phyloP scores from a whole-genome alignment of 92 coral and sea anemone species.

The Epizoanthus fatuus region DNA sequence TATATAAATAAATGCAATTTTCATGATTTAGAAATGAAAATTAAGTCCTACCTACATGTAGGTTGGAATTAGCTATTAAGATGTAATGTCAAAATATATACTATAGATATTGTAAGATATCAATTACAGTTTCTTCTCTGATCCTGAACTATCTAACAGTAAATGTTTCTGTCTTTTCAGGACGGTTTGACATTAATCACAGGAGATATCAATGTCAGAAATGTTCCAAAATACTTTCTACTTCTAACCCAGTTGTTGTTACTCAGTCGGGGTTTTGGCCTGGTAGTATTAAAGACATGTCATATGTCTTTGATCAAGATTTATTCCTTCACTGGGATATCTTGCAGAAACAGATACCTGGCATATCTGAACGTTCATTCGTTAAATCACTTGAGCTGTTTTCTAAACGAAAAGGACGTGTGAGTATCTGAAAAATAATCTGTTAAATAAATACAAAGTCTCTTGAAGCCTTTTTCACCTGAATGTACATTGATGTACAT shows the following conservation, averaged over 20 bases:
- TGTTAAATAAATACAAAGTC: no score
- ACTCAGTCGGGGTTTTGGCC: constrained; percentile 78
- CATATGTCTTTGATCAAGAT: constrained; percentile 70
- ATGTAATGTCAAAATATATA: no score
- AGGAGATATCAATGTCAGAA: constrained; percentile 39
- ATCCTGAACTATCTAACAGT: neutral
- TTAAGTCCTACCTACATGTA: no score
- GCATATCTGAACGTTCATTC: constrained; percentile 66
- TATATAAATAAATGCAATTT: no score
- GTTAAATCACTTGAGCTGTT: constrained; percentile 67
- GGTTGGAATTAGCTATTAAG: no score
- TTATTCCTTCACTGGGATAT: constrained; percentile 67
- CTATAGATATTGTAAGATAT: no score
- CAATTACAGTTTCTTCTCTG: no score
- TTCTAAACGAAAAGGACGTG: constrained; percentile 71
- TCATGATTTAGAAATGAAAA: no score
- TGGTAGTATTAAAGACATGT: constrained; percentile 61
- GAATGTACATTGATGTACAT: no score
- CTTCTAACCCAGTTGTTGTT: constrained; percentile 56
- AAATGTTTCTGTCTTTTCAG: constrained; percentile 35
- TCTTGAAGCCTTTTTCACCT: no score
- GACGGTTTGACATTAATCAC: constrained; percentile 68
- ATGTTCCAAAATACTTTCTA: constrained; percentile 37
- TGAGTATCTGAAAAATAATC: constrained; percentile 29
- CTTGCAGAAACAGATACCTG: constrained; percentile 70